Evolutionary conservation across 2,113 vertebrate species (phyloP).

Genomic region (Oncorhynchus keta): DNA sequence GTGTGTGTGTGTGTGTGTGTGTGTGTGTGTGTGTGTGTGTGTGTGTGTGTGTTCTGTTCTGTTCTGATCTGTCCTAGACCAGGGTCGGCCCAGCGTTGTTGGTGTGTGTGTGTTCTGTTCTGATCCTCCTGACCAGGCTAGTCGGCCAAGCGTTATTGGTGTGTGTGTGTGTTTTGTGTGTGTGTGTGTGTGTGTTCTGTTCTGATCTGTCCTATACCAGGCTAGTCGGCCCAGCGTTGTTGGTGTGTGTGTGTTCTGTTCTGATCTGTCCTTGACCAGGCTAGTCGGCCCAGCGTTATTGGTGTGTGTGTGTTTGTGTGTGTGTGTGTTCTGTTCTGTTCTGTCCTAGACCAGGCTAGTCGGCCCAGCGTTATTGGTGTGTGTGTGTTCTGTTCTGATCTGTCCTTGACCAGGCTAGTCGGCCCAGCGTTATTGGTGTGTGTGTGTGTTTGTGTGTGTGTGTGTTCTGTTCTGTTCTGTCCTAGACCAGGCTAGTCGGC

Average conservation of each 20-base stretch:
- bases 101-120: not conserved
- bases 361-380: not conserved
- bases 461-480: too few species aligned
- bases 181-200: not conserved
- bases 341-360: too few species aligned
- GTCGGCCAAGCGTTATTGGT: not conserved
- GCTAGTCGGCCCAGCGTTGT: constrained; percentile 4
- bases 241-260: constrained; percentile 7
- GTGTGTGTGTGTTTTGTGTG: constrained; percentile 3
- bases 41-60: constrained; percentile 24
- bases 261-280: too few species aligned
- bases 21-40: constrained; percentile 20
- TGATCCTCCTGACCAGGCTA: too few species aligned
- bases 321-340: too few species aligned
- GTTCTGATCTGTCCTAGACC: too few species aligned
- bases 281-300: too few species aligned
- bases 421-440: not conserved
- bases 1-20: too few species aligned
- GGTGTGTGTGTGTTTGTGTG: constrained; percentile 30
- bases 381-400: constrained; percentile 9
- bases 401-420: too few species aligned
- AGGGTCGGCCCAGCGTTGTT: constrained; percentile 5
- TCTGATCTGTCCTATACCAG: too few species aligned
- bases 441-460: too few species aligned
- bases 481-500: too few species aligned